These are phyloP conservation scores for Bagarius yarrelli DNA, from an alignment of 2,113 vertebrate genomes.

Conservation along the genomic window DNA sequence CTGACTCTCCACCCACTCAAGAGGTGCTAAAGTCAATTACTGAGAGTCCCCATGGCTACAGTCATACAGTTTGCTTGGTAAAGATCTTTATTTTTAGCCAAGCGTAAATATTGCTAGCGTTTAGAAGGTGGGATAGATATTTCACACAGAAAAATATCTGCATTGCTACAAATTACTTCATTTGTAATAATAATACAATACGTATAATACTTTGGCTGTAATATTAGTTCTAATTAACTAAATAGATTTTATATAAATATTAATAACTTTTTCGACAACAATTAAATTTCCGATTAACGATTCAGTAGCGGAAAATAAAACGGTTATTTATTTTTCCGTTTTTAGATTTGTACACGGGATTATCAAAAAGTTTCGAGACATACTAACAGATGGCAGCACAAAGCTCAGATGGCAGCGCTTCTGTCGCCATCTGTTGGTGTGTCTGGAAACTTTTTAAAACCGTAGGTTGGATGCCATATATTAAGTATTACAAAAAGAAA, in stretches of 20 bases:
- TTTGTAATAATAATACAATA: too few relatives aligned
- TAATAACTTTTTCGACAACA: neutral
- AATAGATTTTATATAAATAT: too few relatives aligned
- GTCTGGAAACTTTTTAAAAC: too few relatives aligned
- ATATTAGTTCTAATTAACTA: neutral
- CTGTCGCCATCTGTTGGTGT: too few relatives aligned
- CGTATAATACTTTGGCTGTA: neutral
- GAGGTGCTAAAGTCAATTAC: slow-evolving; percentile 13
- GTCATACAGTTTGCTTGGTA: neutral
- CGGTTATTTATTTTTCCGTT: neutral
- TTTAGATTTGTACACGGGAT: neutral
- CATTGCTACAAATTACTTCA: neutral
- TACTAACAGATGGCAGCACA: too few relatives aligned
- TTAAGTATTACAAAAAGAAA: neutral
- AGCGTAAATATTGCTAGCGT: neutral
- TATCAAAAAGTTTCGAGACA: too few relatives aligned
- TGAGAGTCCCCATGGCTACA: neutral
- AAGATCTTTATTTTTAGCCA: neutral
- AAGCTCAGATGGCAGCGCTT: too few relatives aligned
- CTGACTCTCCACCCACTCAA: neutral
- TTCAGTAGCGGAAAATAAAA: neutral
- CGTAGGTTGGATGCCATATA: neutral
- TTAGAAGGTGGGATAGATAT: neutral
- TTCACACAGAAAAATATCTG: neutral
- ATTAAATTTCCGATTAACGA: neutral